Conservation (phyloP, 2,888 invertebrate genomes). For the Drosophila putrida region DNA sequence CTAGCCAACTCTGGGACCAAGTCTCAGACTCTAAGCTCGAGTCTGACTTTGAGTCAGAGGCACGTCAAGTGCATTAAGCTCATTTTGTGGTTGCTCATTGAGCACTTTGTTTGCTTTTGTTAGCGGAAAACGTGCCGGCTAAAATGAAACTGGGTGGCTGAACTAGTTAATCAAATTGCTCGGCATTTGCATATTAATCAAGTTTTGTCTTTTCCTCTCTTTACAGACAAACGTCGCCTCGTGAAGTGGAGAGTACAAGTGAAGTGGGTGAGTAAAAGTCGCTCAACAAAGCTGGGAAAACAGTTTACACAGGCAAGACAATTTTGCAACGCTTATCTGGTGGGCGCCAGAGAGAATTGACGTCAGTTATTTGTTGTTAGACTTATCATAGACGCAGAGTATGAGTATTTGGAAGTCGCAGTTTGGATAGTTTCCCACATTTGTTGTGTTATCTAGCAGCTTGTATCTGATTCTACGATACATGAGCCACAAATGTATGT, state of each 20-base stretch:
- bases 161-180: slow-evolving; percentile 71
- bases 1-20: slow-evolving; percentile 1
- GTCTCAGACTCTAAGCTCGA: background rate
- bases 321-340: slow-evolving; percentile 50
- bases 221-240: slow-evolving; percentile 51
- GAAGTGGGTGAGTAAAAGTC: slow-evolving; percentile 47
- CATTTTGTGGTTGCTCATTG: slow-evolving; percentile 45
- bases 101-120: slow-evolving; percentile 37
- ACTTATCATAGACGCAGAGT: slow-evolving; percentile 27
- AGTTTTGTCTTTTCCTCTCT: slow-evolving; percentile 51
- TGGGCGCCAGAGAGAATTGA: slow-evolving; percentile 33
- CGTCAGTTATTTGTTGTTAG: slow-evolving; percentile 41
- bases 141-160: slow-evolving; percentile 59
- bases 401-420: slow-evolving; percentile 20
- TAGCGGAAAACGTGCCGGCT: slow-evolving; percentile 63
- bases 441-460: slow-evolving; percentile 42
- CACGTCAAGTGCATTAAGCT: slow-evolving; percentile 66
- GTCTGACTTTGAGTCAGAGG: slow-evolving; percentile 18
- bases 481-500: slow-evolving; percentile 30
- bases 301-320: slow-evolving; percentile 31
- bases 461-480: slow-evolving; percentile 29
- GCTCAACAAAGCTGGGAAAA: slow-evolving; percentile 51
- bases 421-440: slow-evolving; percentile 44
- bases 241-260: slow-evolving; percentile 31
- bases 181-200: slow-evolving; percentile 76